Base-by-base conservation (phyloP, 2,888 invertebrate genomes). In the Chouioia cunea region DNA sequence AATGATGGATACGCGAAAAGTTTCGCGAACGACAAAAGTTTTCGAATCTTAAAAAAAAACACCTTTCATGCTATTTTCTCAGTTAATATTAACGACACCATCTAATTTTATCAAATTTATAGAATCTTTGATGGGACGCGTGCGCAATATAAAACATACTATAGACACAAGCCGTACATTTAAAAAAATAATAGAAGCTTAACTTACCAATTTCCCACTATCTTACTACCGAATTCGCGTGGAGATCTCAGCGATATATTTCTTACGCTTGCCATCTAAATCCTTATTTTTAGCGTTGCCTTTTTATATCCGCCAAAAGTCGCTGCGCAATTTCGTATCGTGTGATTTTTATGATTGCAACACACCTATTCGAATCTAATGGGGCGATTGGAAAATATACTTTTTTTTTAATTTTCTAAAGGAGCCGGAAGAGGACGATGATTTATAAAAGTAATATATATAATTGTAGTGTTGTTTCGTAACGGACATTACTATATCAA, bases 261-360 rank as follows among this genome's bases (percentile, higher is more conserved):
- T 48, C 36, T 56, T 18, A 22, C 27, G 14, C 14, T 23, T 27
- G 10, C 27, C 65, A 56, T 27, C 56, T 65, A 65, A 65, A 65
- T 65, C 56, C 65, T 65, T 65, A 57, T 65, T 48, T 56, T 65
- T 56, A 65, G 47, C 27, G 53, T 47, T 18, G 15, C 46, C 54
- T 64, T 54, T 64, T 54, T 64, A 44, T 46, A 54, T 54, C 36
- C n/a, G 20, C 20, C 4, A 4, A 10, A 57, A 36, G 12, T 36
- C 36, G 6, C 10, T 10, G 36, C n/a, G 10, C 36, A 36, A 36
- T 36, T 36, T 3, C 36, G 10, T 36, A 10, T 36, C 36, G 2
- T 12, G 36, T 1, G 10, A 36, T 6, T 8, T 36, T 36, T 36
- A 36, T 36, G 6, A n/a, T n/a, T n/a, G n/a, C n/a, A n/a, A 6